A percentile compares a stretch with the other conserved stretches of the same genome.
Conservation (phyloP, 2,113 vertebrate genomes). For the Poecile atricapillus region DNA sequence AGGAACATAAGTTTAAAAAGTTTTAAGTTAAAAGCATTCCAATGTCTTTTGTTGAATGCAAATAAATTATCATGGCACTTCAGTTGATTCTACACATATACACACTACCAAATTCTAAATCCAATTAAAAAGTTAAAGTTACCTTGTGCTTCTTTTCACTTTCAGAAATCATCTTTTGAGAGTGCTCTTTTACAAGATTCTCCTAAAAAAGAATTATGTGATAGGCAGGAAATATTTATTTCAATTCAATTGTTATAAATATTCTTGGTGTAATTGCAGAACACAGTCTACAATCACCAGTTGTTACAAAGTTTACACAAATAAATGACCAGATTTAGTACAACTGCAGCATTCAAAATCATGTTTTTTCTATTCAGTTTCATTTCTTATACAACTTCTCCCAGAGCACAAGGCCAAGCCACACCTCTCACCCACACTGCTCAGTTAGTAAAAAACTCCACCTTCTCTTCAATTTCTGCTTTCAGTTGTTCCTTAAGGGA, state of each 20-base stretch:
- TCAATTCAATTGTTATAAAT: not conserved
- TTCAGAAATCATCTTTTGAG: slow-evolving; percentile 9
- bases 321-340: not conserved
- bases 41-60: not conserved
- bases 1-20: not conserved
- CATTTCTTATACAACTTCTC: not conserved
- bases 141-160: slow-evolving; percentile 71
- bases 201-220: slow-evolving; percentile 59
- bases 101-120: not conserved
- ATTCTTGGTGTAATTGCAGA: not conserved
- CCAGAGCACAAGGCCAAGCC: not conserved
- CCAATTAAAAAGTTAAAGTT: not conserved
- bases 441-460: slow-evolving; percentile 60
- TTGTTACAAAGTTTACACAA: not conserved
- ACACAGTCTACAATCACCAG: not conserved
- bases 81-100: not conserved
- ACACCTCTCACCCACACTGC: not conserved
- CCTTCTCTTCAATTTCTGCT: slow-evolving; percentile 77
- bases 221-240: not conserved
- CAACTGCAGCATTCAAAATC: not conserved
- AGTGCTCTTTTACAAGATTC: slow-evolving; percentile 54
- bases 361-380: not conserved
- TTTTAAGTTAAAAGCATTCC: not conserved
- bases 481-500: slow-evolving; percentile 78
- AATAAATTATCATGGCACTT: not conserved